Base-by-base conservation (phyloP, 2,113 vertebrate genomes). In the Lamprologus speciosus region DNA sequence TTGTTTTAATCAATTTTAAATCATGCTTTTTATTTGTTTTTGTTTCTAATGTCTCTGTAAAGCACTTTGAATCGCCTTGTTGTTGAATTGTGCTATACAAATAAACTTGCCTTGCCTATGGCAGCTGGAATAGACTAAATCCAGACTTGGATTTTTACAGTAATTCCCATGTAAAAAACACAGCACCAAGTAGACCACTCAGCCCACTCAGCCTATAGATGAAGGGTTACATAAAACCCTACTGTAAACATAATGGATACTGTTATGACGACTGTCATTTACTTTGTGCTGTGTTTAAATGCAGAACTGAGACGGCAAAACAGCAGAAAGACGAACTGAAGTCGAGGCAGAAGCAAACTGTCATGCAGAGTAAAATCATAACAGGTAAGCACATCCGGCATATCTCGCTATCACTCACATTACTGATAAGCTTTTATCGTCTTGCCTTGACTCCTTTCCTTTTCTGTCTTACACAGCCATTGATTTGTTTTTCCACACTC, bases 401-500 rank as follows among this genome's bases (percentile, higher is more conserved):
- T 8, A 26, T 82, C 6, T 63, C 53, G 2, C 80, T 3, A 11
- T 58, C 54, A 40, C 65, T 57, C 21, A 4, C 47, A 86, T 31
- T 50, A 63, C 78, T 79, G 53, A 73, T 80, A 70, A 17, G 42
- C 83, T 85, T 89, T 80, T 58, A 60, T 91, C 88, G 37, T 85
- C 28, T 53, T 84, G 57, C 40, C 53, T 50, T 6, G 17, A 45
- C 80, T 85, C 65, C 19, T 85, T 57, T 84, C 60, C 78, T 84
- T 86, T 80, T 75, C 82, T 81, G 19, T 80, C 50, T 40, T 35
- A 35, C 80, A 26, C 58, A 75, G 31, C 10, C 83, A 93, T 92
- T 68, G 89, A 93, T 94, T 91, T 65, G 19, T 65, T 87, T 79
- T 53, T 40, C 51, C 50, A 31, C 47, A 33, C 19, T 45, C 16